Evolutionary conservation across 2,888 invertebrate species (phyloP), one percentile per base, ranked within the genome.

Genomic region (Caenorhabditis virilis): DNA sequence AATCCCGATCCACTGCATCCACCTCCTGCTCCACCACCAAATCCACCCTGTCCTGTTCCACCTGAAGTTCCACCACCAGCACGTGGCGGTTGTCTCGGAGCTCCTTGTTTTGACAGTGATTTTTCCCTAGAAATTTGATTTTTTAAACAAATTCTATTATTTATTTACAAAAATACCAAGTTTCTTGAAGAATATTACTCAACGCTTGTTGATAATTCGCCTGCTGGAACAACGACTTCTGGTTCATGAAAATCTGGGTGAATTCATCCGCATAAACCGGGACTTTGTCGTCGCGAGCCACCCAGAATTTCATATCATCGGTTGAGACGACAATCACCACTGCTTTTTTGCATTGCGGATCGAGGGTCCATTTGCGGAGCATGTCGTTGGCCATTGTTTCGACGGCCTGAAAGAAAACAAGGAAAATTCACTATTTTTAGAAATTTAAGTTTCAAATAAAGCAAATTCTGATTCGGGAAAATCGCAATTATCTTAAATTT

Each of bases 241-340:
- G 76, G 18, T 59, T 51, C 59, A 63, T 71, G 62, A 79, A 79
- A 15, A 79, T 48, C 22, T 78, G 70, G 1, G 72, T 76, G 64
- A 79, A 79, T 49, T 79, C 78, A 13, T 75, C 62, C 0, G 74
- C 78, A 53, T 79, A 78, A 15, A 80, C 75, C 0, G 80, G 80
- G 22, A 75, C 79, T 50, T 69, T 70, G 30, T 74, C 69, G 45
- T 76, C 79, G 16, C 80, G 56, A 13, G 79, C 77, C 15, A 78
- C 78, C 80, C 80, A 80, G 61, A 80, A 80, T 53, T 76, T 77
- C 41, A 62, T 64, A 30, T 80, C 80, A 38, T 80, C 80, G 1
- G 72, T 70, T 4, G 79, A 72, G 1, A 72, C 69, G 2, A 72
- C 69, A 18, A 72, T 67, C 22, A 72, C 69, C 11, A 78, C 56